Base-by-base conservation (phyloP, 2,113 vertebrate genomes). In the Podarcis raffonei region DNA sequence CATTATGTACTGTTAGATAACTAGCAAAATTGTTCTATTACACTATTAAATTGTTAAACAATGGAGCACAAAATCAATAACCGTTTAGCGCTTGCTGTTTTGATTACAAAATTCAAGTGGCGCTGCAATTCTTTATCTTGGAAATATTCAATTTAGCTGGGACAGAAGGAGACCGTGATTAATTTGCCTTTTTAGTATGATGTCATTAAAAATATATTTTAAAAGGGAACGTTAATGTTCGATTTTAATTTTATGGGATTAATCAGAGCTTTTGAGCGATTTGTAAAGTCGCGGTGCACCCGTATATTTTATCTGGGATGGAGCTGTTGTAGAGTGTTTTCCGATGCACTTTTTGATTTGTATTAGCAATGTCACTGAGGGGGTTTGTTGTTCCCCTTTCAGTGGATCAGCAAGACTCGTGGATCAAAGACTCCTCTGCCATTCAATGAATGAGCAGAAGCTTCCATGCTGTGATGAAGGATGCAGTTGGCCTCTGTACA, bases 171-270 rank as follows among this genome's bases (percentile, higher is more conserved):
- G 87, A 15, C 23, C 65, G 53, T 91, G 81, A 85, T 87, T 1
- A 20, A 66, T 69, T n/a, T 87, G 42, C 59, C 20, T 80, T 88
- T 53, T 89, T 89, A 86, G 75, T 89, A 53, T 81, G 71, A n/a
- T 16, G 84, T 18, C 32, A 84, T 90, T 27, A 87, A 30, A 72
- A 53, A 53, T 77, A 79, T 53, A 16, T 53, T 48, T 79, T 72
- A 48, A 53, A 53, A 53, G 48, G 76, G 25, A 53, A 23, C 39
- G 3, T 11, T 79, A 27, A 53, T 42, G 5, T 42, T 30, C 23
- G 25, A 16, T 79, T 53, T 23, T 25, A 53, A 79, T 53, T 42
- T 79, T 37, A 78, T 9, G 39, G 76, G 25, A 25, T 27, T 25
- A 78, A 11, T 30, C 15, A 27, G 76, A 48, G 22, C 76, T 30